Conservation (phyloP, 2,113 vertebrate genomes). For the Poeciliopsis retropinna region DNA sequence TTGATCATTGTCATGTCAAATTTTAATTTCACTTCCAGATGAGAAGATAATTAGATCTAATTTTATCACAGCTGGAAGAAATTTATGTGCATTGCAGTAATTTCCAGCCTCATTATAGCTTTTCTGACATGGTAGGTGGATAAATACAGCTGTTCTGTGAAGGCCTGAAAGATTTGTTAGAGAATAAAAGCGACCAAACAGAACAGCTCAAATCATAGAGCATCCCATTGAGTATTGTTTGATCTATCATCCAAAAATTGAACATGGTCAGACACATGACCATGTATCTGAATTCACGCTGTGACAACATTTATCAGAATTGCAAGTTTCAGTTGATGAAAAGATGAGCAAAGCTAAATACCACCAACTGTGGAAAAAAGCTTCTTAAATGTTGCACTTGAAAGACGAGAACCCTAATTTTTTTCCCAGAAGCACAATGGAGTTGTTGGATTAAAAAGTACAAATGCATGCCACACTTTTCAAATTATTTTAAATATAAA, state of each 20-base stretch:
- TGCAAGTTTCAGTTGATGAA: too few relatives aligned
- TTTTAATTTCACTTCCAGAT: slow-evolving; percentile 64
- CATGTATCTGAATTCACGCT: not conserved
- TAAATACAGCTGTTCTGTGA: not conserved
- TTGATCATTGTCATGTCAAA: slow-evolving; percentile 72
- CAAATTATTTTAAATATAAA: too few relatives aligned
- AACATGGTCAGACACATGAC: not conserved
- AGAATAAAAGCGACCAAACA: not conserved
- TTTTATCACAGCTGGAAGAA: slow-evolving; percentile 68
- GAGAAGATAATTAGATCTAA: slow-evolving; percentile 72
- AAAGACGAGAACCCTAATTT: too few relatives aligned
- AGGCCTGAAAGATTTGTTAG: not conserved
- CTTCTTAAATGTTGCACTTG: too few relatives aligned
- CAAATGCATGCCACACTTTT: too few relatives aligned
- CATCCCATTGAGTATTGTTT: not conserved
- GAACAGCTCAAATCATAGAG: not conserved
- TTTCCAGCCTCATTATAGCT: slow-evolving; percentile 49
- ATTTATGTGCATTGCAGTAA: slow-evolving; percentile 53
- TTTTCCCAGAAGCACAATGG: too few relatives aligned
- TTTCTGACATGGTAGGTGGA: slow-evolving; percentile 24
- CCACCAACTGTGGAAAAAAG: too few relatives aligned
- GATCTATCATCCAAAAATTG: not conserved
- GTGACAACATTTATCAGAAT: too few relatives aligned
- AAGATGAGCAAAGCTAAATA: too few relatives aligned
- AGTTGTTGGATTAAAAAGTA: too few relatives aligned